These are phyloP conservation scores for Pachydiplax longipennis DNA, from an alignment of 2,888 invertebrate genomes.

Conservation along the genomic window DNA sequence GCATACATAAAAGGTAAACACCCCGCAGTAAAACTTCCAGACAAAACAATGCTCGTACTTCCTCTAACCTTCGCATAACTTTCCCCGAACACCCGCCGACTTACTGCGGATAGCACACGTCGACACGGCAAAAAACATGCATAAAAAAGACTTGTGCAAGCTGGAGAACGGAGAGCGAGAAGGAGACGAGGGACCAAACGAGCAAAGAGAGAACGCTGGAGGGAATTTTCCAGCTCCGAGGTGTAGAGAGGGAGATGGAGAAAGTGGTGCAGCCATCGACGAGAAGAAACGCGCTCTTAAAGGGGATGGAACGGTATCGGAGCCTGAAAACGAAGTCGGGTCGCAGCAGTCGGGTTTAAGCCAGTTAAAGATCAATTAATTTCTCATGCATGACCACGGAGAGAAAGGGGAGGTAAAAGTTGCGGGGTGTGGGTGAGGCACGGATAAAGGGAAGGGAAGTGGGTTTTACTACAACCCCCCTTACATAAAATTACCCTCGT, in stretches of 20 bases:
- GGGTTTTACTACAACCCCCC: not conserved
- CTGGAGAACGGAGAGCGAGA: not conserved
- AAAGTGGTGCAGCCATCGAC: not conserved
- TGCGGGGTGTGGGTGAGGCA: not conserved
- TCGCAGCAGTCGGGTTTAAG: not conserved
- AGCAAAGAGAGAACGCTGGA: not conserved
- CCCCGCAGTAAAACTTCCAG: not conserved
- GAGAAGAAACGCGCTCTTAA: not conserved
- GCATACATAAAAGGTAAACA: too few relatives aligned
- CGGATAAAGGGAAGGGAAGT: not conserved
- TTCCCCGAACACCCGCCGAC: not conserved
- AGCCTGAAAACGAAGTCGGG: not conserved
- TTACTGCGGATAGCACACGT: not conserved
- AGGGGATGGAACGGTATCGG: not conserved
- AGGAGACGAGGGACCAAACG: not conserved
- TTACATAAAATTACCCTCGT: not conserved
- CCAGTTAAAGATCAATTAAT: not conserved
- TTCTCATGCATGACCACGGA: not conserved
- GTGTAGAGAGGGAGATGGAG: not conserved
- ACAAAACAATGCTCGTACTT: not conserved
- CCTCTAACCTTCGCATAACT: not conserved
- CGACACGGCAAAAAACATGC: not conserved
- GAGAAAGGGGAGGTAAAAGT: not conserved
- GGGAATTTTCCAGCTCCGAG: not conserved
- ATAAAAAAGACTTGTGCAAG: not conserved